Evolutionary conservation across 1,140 invertebrate species (phyloP), one percentile per base, ranked within the genome.

Genomic region (Ectropis grisescens): DNA sequence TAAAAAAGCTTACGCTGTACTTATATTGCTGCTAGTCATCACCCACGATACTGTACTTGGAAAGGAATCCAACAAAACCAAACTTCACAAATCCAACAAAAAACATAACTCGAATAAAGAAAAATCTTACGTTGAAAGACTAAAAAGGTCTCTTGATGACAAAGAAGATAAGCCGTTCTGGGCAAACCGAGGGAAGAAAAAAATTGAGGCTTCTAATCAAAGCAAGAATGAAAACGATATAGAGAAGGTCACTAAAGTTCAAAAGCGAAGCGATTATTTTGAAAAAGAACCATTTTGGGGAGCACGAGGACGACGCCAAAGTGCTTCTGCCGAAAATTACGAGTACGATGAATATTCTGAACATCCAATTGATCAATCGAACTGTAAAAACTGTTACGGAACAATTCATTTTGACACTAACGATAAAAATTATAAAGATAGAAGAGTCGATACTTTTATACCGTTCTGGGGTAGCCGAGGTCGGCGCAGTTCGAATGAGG

Each of bases 211-310:
- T 19, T 13, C 27, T 7, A 16, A 37, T 10, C 14, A 38, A 31
- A 11, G 7, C 11, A 33, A 23, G 30, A 11, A 31, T 11, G 11
- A 33, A 1, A 28, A 29, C 13, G 27, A 22, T 13, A 25, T 23
- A 22, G 25, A 16, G 25, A 12, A 32, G 15, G 13, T 29, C 11
- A 38, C 43, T 25, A 56, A 51, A 16, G 7, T 42, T 27, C 42
- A 33, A n/a, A 42, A 44, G 33, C 29, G 37, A 1, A 45, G 37
- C 19, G 34, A 44, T 11, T 30, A 34, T 32, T 13, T 47, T 7
- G 47, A 49, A 4, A 50, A 64, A 15, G 30, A 40, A 25, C 72
- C 70, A 10, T 80, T 80, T 47, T 76, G 74, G 71, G 71, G 51
- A 7, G 58, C 37, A 4, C 48, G 70, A 47, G 74, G 69, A 7